These are phyloP conservation scores for Diarsia rubi DNA, from an alignment of 2,888 invertebrate species.

Conservation along the genomic window DNA sequence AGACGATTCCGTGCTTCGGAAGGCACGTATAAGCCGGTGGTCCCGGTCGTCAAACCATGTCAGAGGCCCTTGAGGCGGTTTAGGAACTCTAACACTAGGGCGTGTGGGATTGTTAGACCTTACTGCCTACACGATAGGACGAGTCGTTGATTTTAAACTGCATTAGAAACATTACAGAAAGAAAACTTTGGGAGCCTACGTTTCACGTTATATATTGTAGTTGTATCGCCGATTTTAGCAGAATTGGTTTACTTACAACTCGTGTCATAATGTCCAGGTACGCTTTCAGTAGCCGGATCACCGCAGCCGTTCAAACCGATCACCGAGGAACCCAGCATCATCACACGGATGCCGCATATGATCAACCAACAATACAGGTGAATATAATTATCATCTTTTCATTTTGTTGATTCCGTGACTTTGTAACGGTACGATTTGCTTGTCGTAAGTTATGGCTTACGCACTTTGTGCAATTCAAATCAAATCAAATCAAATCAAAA, in stretches of 20 bases:
- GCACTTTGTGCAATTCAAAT: too few species aligned
- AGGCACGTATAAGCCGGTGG: too few species aligned
- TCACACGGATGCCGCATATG: conserved; percentile 90
- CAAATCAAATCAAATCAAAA: too few species aligned
- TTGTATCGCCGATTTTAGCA: conserved; percentile 2
- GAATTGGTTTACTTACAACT: conserved; percentile 37
- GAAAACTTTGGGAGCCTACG: not conserved
- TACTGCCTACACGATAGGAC: too few species aligned
- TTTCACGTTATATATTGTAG: not conserved
- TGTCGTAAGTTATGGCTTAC: not conserved
- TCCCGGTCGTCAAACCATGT: too few species aligned
- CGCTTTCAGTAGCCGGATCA: conserved; percentile 88
- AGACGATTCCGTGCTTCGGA: too few species aligned
- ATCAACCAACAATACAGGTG: conserved; percentile 88
- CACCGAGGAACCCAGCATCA: conserved; percentile 88
- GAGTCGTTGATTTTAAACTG: not conserved
- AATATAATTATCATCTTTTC: not conserved
- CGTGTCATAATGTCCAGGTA: conserved; percentile 75
- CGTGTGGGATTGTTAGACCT: too few species aligned
- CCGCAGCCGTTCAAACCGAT: conserved; percentile 89
- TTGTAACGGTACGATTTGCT: not conserved
- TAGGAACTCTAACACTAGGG: too few species aligned
- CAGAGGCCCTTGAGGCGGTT: too few species aligned
- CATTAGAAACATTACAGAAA: not conserved
- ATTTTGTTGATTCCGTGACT: not conserved